Base-by-base conservation (phyloP, 2,888 invertebrate species). In the Apamea epomidion region DNA sequence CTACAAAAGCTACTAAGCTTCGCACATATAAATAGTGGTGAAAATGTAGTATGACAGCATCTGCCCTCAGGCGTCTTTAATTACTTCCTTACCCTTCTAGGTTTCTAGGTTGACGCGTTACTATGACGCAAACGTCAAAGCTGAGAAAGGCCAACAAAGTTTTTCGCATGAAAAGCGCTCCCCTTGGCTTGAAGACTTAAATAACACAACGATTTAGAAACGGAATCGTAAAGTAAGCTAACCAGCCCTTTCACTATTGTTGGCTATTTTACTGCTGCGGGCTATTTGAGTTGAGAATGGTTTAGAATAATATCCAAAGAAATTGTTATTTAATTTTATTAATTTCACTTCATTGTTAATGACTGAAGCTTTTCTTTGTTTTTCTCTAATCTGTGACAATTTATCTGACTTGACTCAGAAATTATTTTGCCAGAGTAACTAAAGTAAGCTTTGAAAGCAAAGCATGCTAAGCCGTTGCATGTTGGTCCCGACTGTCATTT, bases 21-120 rank as follows among this genome's bases (percentile, higher is more conserved):
- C 42, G 6, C 42, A 58, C 48, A 48, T 68, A 65, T 54, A 79
- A 81, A 68, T 74, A 72, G 67, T 85, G 68, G 72, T 69, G 25
- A 68, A 29, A 58, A 58, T 42, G 54, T 71, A 58, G 65, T 45
- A 21, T 76, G 62, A 74, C 75, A 76, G 51, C 29, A 68, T 69
- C 77, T 80, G 67, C 85, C 89, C 81, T 81, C 32, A 79, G 80
- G 87, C 84, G 54, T 83, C 89, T 87, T 90, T 90, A 90, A 90
- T 90, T 89, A 87, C 90, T 85, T 78, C 86, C 84, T 87, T 74
- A 77, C 90, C 74, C 89, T 89, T 89, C 87, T 90, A 81, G 89
- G 89, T 90, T 90, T 90, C 83, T 90, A 87, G 89, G 89, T 89
- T 90, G 86, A 51, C 77, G 82, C 87, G 74, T 84, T 84, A 78